Evolutionary conservation across 2,797 vertebrate genomes (phyloP).

Genomic region (Acanthopagrus latus): DNA sequence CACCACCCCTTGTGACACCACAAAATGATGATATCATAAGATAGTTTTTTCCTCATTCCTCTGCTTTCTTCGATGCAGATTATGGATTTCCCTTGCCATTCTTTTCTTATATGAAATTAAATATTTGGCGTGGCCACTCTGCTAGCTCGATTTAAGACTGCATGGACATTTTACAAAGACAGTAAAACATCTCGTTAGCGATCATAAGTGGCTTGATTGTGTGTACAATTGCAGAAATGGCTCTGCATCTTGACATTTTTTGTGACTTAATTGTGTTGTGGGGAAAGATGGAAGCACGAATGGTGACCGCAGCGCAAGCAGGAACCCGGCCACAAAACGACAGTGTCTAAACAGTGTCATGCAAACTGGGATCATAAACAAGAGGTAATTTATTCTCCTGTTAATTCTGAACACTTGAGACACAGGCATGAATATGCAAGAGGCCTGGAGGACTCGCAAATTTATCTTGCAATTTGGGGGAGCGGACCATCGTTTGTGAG

Average conservation of each 20-base stretch:
- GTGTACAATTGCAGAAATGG: background rate
- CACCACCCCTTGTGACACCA: background rate
- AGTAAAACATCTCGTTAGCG: background rate
- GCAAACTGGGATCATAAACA: background rate
- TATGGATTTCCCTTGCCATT: background rate
- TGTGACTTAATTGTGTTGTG: background rate
- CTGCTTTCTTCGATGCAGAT: background rate
- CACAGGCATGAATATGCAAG: background rate
- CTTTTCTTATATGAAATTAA: background rate
- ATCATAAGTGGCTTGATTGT: background rate
- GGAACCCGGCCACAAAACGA: no score
- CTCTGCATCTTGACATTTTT: background rate
- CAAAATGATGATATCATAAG: background rate
- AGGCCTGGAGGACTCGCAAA: background rate
- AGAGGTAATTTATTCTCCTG: background rate
- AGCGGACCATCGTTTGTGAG: background rate
- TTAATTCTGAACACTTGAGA: background rate
- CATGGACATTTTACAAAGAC: background rate
- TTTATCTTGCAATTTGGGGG: background rate
- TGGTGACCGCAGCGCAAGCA: background rate
- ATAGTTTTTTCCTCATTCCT: background rate
- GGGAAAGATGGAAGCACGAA: background rate
- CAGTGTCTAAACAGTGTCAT: background rate
- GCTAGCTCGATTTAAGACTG: background rate
- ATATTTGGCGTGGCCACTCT: background rate